Percentiles rank a stretch among this genome's conserved stretches.
These are phyloP conservation scores for Apodemus agrarius DNA, from an alignment of 2,797 vertebrate genomes.

Conservation along the genomic window DNA sequence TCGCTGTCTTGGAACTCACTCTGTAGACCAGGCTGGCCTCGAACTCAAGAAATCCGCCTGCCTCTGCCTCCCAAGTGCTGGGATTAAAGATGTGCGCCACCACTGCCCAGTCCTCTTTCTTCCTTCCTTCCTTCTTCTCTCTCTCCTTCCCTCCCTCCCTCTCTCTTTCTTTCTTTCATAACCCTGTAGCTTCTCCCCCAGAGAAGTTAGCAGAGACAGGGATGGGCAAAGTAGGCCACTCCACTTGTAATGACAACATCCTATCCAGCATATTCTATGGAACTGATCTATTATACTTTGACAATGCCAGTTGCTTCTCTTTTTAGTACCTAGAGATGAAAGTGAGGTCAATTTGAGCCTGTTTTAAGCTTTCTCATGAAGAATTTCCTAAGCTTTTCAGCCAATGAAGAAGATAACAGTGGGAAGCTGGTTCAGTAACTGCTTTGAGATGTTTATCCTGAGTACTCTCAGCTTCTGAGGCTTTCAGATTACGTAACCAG, in stretches of 20 bases:
- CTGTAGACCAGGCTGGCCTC: too few relatives aligned
- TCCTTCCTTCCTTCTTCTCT: accelerated
- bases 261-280: not conserved
- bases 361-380: not conserved
- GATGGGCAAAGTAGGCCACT: not conserved
- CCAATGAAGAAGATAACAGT: not conserved
- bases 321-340: not conserved
- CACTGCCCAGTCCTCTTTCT: too few relatives aligned
- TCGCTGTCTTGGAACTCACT: too few relatives aligned
- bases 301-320: not conserved
- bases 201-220: not conserved
- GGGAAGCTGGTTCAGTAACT: not conserved
- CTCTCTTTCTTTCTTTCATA: not conserved
- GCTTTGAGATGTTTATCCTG: not conserved
- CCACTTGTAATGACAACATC: not conserved
- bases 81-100: too few relatives aligned
- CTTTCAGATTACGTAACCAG: not conserved
- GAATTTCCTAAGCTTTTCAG: not conserved
- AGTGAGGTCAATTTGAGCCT: not conserved
- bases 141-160: too few relatives aligned
- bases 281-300: not conserved
- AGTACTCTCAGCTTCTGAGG: not conserved
- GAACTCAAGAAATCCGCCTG: too few relatives aligned
- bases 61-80: too few relatives aligned
- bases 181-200: not conserved